Evolutionary conservation across 2,797 vertebrate species (phyloP).

Genomic region (Pseudomugil gertrudae): DNA sequence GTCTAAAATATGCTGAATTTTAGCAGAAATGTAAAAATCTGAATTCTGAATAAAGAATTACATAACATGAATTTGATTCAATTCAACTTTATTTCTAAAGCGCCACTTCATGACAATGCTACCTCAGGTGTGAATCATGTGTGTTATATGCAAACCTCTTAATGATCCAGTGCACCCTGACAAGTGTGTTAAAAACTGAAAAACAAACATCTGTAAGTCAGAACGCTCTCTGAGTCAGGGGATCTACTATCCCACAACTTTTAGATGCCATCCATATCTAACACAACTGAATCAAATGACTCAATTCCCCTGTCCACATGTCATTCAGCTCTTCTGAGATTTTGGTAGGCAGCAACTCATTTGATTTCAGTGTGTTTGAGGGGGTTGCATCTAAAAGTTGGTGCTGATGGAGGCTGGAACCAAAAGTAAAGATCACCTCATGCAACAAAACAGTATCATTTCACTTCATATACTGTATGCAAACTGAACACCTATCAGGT

Average conservation of each 20-base stretch:
- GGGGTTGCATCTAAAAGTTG: constrained; percentile 52
- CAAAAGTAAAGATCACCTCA: constrained; percentile 37
- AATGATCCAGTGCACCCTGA: neutral
- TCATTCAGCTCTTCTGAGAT: too few species aligned
- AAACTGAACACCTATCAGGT: constrained; percentile 21
- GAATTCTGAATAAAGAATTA: neutral
- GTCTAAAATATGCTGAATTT: neutral
- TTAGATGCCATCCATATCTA: too few species aligned
- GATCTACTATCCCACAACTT: too few species aligned
- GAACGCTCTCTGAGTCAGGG: too few species aligned
- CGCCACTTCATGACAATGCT: too few species aligned
- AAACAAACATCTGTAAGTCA: too few species aligned
- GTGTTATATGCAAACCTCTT: neutral
- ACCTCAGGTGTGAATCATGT: neutral
- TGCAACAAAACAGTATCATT: constrained; percentile 25
- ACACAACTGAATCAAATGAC: too few species aligned
- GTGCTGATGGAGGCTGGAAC: constrained; percentile 43
- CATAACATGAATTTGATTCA: neutral
- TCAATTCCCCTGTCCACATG: too few species aligned
- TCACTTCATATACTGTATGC: constrained; percentile 12
- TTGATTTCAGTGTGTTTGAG: too few species aligned
- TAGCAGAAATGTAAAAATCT: constrained; percentile 4
- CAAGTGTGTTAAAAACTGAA: neutral
- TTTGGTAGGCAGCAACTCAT: too few species aligned
- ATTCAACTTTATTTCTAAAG: too few species aligned